These are phyloP conservation scores for Pseudochromis fuscus DNA, from an alignment of 2,797 vertebrate species.

Conservation along the genomic window DNA sequence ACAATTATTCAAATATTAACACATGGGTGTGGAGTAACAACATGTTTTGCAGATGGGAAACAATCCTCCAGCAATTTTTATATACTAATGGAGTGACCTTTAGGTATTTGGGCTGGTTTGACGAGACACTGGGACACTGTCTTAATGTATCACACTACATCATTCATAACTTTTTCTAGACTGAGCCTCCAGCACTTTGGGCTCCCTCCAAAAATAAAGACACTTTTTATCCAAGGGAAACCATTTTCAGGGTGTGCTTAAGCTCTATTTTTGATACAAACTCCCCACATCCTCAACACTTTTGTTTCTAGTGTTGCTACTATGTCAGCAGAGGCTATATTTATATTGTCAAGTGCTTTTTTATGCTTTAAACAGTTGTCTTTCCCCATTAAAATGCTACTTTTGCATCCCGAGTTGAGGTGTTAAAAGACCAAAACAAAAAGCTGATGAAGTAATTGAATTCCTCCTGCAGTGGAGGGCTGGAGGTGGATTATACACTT, in stretches of 20 bases:
- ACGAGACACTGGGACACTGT: not conserved
- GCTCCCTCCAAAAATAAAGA: conserved; percentile 5
- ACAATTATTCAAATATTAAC: conserved; percentile 32
- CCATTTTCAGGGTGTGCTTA: conserved; percentile 15
- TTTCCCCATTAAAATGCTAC: conserved; percentile 21
- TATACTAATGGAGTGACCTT: not conserved
- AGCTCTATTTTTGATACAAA: conserved; percentile 24
- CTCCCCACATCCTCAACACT: conserved; percentile 3
- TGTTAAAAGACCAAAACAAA: conserved; percentile 13
- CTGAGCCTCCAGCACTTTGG: not conserved
- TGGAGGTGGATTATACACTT: conserved; percentile 32
- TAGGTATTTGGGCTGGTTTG: conserved; percentile 7
- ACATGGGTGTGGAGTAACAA: conserved; percentile 5
- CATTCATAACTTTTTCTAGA: conserved; percentile 1
- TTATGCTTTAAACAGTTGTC: conserved; percentile 3
- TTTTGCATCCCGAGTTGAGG: conserved; percentile 3
- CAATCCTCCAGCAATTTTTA: not conserved
- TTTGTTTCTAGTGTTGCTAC: conserved; percentile 7
- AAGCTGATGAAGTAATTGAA: conserved; percentile 29
- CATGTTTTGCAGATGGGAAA: conserved; percentile 10
- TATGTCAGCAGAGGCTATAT: conserved; percentile 16
- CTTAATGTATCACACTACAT: conserved; percentile 7
- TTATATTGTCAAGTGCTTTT: conserved; percentile 22
- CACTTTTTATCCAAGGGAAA: conserved; percentile 26
- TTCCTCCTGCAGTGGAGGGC: conserved; percentile 20